Evolutionary conservation across 2,113 vertebrate genomes (phyloP).

Genomic region (Scolopax mira): DNA sequence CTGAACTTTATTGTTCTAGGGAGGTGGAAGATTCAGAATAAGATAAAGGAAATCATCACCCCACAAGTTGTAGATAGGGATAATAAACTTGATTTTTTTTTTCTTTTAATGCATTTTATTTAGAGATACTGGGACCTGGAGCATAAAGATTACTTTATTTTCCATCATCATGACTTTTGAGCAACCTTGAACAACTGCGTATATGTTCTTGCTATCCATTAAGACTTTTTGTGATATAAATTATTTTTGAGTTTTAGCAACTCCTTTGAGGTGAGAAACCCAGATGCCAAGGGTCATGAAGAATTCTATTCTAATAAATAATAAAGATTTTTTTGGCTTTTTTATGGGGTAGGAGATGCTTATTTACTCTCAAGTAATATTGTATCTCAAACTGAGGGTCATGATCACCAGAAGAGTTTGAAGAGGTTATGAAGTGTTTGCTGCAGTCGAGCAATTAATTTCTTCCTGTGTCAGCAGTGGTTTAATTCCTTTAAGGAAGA

Average conservation of each 20-base stretch:
- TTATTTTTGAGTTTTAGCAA: background rate
- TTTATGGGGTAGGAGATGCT: background rate
- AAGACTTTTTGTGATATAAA: background rate
- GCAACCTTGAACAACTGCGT: background rate
- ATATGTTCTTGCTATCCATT: background rate
- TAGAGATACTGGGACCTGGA: background rate
- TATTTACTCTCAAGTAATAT: background rate
- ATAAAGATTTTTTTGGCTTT: background rate
- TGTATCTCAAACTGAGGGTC: background rate
- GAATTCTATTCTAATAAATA: background rate
- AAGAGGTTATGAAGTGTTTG: background rate
- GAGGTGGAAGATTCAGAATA: conserved; percentile 52
- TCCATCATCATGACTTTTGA: background rate
- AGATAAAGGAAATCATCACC: conserved; percentile 61
- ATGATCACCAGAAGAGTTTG: background rate
- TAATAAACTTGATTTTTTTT: conserved; percentile 48
- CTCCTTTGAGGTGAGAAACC: background rate
- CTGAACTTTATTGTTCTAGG: conserved; percentile 69
- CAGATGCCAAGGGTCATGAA: background rate
- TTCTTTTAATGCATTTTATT: conserved; percentile 51
- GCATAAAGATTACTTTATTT: conserved; percentile 3
- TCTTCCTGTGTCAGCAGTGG: background rate
- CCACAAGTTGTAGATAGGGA: conserved; percentile 16
- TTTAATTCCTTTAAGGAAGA: background rate
- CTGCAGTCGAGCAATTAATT: background rate